Evolutionary conservation across 1,140 invertebrate genomes (phyloP), one percentile per base, ranked within the genome.

Genomic region (Myzus persicae): DNA sequence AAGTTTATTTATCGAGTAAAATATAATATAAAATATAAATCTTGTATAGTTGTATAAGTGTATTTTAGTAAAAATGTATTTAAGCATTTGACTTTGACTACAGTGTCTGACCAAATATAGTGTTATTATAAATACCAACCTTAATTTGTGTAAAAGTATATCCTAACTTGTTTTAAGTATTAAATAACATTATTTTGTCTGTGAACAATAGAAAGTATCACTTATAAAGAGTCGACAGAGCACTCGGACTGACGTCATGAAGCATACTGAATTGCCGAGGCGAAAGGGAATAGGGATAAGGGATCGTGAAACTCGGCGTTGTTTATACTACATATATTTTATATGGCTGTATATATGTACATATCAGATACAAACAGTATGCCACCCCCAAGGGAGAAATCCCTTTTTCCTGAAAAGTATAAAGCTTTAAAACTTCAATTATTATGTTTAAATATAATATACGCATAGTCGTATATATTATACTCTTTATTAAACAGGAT

Each of bases 251-350:
- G 93, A 85, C 46, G 93, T 59, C 51, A 82, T 20, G 38, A 92
- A 59, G 38, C 85, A 85, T 46, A 87, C 67, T 54, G 93, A 92
- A 82, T 81, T 81, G 46, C 42, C 36, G 84, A 93, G 93, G 93
- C 20, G 40, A 38, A 82, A 88, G 87, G n/a, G 82, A 84, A 40
- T 40, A 40, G 44, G 88, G 93, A 46, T 46, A 81, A 87, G 46
- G 93, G 93, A 48, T 67, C 76, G n/a, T 59, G 18, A 18, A 46
- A 67, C 89, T 90, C n/a, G 26, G 9, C 51, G 90, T 85, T 94
- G 90, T 92, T 92, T 92, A 92, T 92, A 81, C 67, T 92, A 81
- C 76, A 46, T 91, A 81, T 46, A 91, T 54, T 59, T 54, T 88
- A 48, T 48, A 88, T 18, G n/a, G 14, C 31, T 90, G 67, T 38